Conservation (phyloP, 2,113 vertebrate genomes). For the Callochromis pleurospilus region DNA sequence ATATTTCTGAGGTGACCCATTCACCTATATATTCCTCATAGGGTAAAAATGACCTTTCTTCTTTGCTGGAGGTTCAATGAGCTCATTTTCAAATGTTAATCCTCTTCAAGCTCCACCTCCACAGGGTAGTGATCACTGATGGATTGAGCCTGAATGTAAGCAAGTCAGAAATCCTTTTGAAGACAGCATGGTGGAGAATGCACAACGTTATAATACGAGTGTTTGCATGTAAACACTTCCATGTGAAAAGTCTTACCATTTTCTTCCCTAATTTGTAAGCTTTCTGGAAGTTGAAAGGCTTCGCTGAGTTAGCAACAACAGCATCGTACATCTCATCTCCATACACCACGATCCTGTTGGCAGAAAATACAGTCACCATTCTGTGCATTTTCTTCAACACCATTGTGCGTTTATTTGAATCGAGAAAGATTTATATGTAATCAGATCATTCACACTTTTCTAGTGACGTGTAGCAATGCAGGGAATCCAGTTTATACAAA, state of each 20-base stretch:
- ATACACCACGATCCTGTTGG: not conserved
- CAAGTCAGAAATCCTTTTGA: not conserved
- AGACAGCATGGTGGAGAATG: not conserved
- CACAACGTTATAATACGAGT: accelerated
- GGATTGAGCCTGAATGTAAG: accelerated
- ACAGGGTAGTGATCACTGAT: not conserved
- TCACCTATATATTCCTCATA: not conserved
- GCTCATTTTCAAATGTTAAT: not conserved
- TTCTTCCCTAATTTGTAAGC: accelerated
- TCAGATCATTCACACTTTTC: not conserved
- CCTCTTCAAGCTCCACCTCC: not conserved
- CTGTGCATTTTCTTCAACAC: not conserved
- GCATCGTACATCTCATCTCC: not conserved
- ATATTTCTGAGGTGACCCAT: not conserved
- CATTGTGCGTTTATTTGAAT: not conserved
- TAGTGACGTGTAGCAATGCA: not conserved
- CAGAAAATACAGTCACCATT: not conserved
- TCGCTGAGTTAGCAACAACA: not conserved
- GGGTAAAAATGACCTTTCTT: not conserved
- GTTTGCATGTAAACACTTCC: not conserved
- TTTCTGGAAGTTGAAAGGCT: not conserved
- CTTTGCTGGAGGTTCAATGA: not conserved
- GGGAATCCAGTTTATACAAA: not conserved
- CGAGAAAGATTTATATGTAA: accelerated
- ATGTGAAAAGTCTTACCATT: not conserved